Percentiles rank a stretch among this genome's conserved stretches.
phyloP scores from a whole-genome alignment of 1,140 invertebrate species.

The Schmidtea mediterranea region DNA sequence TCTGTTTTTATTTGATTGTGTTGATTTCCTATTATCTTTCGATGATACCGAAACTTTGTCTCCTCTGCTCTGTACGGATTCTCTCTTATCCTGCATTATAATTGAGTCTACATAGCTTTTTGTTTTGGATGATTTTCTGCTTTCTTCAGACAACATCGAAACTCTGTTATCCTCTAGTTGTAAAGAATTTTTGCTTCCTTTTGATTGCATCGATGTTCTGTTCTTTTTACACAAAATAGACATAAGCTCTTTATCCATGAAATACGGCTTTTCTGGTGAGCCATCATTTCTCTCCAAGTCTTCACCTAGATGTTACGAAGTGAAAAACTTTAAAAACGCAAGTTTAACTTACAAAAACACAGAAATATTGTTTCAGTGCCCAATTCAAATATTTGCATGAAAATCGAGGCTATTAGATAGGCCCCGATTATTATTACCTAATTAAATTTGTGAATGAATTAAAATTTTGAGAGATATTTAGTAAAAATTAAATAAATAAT shows the following conservation, averaged over 20 bases:
- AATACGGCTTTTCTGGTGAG: constrained; percentile 58
- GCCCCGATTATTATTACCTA: constrained; percentile 6
- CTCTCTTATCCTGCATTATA: no score
- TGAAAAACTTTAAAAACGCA: background rate
- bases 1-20: no score
- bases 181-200: no score
- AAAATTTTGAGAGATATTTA: constrained; percentile 1
- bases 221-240: no score
- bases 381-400: constrained; percentile 74
- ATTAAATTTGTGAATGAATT: background rate
- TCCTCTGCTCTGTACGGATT: no score
- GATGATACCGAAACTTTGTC: no score
- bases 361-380: constrained; percentile 79
- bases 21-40: no score
- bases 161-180: no score
- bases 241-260: constrained; percentile 54
- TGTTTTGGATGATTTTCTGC: no score
- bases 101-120: no score
- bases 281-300: constrained; percentile 82
- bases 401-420: constrained; percentile 48
- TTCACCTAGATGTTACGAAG: constrained; percentile 41
- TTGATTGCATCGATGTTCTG: no score
- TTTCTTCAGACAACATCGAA: no score
- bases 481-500: constrained; percentile 6
- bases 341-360: constrained; percentile 50